These are phyloP conservation scores for Eulemur macaco DNA, from an alignment of 2,113 vertebrate genomes.

Conservation along the genomic window DNA sequence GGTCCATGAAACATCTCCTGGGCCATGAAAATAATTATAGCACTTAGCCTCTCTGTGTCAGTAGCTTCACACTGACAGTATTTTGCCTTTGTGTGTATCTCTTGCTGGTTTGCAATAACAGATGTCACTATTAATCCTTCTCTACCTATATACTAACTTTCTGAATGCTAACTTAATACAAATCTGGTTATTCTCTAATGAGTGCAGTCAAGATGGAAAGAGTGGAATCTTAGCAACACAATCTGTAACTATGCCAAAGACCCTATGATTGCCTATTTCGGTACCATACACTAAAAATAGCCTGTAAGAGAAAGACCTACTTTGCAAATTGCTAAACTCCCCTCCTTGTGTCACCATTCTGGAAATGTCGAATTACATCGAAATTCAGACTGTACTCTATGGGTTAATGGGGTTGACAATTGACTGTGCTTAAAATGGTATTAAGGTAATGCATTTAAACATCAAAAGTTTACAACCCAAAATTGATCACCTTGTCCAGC, in stretches of 20 bases:
- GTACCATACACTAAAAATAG: background rate
- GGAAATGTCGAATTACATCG: conserved; percentile 48
- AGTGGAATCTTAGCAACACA: background rate
- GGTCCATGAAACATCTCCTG: background rate
- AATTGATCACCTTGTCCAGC: conserved; percentile 73
- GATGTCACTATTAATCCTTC: conserved; percentile 6
- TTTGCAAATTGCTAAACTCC: conserved; percentile 26
- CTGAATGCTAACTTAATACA: background rate
- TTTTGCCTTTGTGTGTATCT: conserved; percentile 16
- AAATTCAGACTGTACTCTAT: conserved; percentile 50
- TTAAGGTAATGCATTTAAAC: conserved; percentile 69
- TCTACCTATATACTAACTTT: background rate
- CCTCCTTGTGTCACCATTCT: background rate
- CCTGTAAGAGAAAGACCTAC: background rate
- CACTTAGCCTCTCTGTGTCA: conserved; percentile 21
- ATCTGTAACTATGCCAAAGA: background rate
- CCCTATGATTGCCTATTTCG: background rate
- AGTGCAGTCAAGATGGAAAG: background rate
- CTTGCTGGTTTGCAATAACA: conserved; percentile 48
- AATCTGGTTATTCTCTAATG: background rate
- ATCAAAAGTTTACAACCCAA: conserved; percentile 70
- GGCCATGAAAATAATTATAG: background rate
- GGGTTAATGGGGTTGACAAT: conserved; percentile 44
- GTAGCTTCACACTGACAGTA: background rate
- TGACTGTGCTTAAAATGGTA: conserved; percentile 65